Base-by-base conservation (phyloP, 2,113 vertebrate genomes). In the Etia nguti region DNA sequence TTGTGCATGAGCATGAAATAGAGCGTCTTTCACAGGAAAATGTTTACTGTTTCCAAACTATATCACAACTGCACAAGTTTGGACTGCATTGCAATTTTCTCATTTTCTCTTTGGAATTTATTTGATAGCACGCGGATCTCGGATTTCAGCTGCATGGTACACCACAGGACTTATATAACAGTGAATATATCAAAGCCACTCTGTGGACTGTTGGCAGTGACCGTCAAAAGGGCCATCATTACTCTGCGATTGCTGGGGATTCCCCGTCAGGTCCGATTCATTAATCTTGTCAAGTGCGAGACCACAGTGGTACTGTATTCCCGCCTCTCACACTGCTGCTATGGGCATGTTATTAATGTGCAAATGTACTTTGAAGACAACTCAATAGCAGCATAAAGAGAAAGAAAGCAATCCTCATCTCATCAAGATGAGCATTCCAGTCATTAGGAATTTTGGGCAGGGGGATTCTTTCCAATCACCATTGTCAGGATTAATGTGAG, bases 401-500 rank as follows among this genome's bases (percentile, higher is more conserved):
- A 87, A 24, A 62, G 88, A 55, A 26, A 81, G 88, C 57, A 46
- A 93, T 89, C 90, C 94, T 95, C 92, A 84, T 95, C 81, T 89
- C 87, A 90, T 92, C 86, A 86, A 55, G 90, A 92, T 80, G 80
- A 89, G 46, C 75, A 29, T 94, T 92, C 86, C 90, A 85, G 79
- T 93, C 84, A 83, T 90, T 88, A 93, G 95, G 89, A 59, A 93
- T 93, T 88, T 84, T 62, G 87, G 60, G 84, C 94, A 92, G 92
- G 84, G 84, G 80, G 93, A 90, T 89, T 94, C 93, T 93, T 94
- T 95, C 89, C 93, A 84, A 94, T 96, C 90, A 92, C 87, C 92
- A 75, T 91, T 88, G 89, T 87, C 65, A 88, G 91, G 96, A 94
- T 93, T 97, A 97, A 98, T 96, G 93, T 57, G 95, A 96, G 94